Evolutionary conservation across 1,140 invertebrate genomes (phyloP).

Genomic region (Cydia strobilella): DNA sequence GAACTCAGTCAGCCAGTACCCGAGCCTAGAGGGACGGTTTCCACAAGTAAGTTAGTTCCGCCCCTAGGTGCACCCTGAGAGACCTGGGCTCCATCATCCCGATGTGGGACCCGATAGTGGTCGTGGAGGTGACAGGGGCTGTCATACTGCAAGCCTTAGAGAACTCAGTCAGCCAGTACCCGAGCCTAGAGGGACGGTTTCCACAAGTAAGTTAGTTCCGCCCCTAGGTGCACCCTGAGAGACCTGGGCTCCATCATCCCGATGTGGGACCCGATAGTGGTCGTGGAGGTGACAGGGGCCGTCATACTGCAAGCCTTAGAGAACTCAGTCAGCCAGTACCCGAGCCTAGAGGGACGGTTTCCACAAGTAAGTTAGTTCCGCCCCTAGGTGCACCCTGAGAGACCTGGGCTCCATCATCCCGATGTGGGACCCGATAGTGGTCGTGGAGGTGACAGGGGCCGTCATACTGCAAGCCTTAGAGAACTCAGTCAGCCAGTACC

Average conservation of each 20-base stretch:
- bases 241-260: conserved; percentile 87
- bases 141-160: conserved; percentile 88
- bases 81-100: conserved; percentile 92
- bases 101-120: conserved; percentile 90
- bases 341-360: conserved; percentile 67
- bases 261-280: conserved; percentile 85
- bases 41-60: not conserved
- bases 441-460: no score
- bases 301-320: conserved; percentile 88
- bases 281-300: conserved; percentile 80
- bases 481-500: no score
- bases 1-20: no score
- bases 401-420: no score
- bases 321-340: conserved; percentile 81
- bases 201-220: conserved; percentile 53
- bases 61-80: conserved; percentile 85
- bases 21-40: no score
- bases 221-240: no score
- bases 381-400: no score
- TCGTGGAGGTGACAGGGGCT: conserved; percentile 84
- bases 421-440: no score
- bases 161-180: conserved; percentile 81
- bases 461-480: no score
- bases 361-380: conserved; percentile 53
- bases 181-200: conserved; percentile 67